Percentiles rank a stretch among this genome's conserved stretches.
phyloP scores from a whole-genome alignment of 1,140 invertebrate genomes.

The Drosophila nannoptera region DNA sequence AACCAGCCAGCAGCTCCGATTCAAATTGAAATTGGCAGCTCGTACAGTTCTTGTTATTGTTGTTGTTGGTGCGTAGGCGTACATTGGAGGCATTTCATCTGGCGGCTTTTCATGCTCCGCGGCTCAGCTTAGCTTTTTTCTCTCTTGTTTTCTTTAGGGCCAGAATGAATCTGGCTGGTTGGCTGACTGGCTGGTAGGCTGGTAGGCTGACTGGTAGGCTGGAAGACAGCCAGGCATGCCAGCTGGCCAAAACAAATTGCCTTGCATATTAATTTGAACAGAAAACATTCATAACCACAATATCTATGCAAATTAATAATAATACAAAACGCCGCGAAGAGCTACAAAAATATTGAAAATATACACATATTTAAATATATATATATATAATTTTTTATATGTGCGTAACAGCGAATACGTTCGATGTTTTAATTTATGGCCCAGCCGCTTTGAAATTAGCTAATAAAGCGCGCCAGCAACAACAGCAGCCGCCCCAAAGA shows the following conservation, averaged over 20 bases:
- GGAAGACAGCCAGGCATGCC: not conserved
- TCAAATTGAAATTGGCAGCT: constrained; percentile 21
- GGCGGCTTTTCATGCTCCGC: not conserved
- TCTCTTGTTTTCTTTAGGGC: not conserved
- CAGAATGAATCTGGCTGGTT: constrained; percentile 13
- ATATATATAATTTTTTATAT: constrained; percentile 3
- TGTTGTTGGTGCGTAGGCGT: constrained; percentile 17
- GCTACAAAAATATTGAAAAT: constrained; percentile 23
- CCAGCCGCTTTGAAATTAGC: constrained; percentile 72
- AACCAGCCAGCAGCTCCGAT: constrained; percentile 27
- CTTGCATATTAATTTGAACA: constrained; percentile 66
- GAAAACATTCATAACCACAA: constrained; percentile 19
- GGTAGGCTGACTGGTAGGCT: not conserved
- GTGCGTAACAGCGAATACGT: constrained; percentile 12
- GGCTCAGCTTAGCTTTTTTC: not conserved
- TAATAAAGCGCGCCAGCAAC: constrained; percentile 49
- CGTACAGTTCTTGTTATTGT: not conserved
- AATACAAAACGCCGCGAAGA: constrained; percentile 36
- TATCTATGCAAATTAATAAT: constrained; percentile 68
- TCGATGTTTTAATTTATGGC: constrained; percentile 69
- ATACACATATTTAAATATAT: not conserved
- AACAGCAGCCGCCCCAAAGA: constrained; percentile 36
- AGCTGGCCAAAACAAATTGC: constrained; percentile 50
- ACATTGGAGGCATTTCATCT: not conserved
- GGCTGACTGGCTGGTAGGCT: not conserved